A percentile compares a stretch with the other conserved stretches of the same genome.
Conservation (phyloP, 2,113 vertebrate species). For the Circaetus gallicus region DNA sequence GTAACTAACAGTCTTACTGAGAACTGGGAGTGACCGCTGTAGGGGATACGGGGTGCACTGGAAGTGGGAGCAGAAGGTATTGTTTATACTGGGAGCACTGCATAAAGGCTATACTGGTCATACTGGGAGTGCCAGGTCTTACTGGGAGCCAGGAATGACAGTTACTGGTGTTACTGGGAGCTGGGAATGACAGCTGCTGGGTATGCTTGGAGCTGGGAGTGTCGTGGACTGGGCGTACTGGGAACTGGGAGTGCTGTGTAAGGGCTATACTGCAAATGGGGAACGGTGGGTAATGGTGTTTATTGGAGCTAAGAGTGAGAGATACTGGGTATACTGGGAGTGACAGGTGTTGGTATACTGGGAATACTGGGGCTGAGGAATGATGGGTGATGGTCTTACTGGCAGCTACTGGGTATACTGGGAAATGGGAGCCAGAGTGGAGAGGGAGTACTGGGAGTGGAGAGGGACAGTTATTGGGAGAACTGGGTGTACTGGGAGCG, state of each 20-base stretch:
- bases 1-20: background rate
- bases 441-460: background rate
- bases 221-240: no score
- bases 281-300: background rate
- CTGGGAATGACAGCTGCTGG: background rate
- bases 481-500: background rate
- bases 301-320: background rate
- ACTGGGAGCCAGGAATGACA: background rate
- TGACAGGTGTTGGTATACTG: background rate
- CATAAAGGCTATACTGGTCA: background rate
- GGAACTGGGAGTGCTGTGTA: background rate
- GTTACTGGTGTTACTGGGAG: background rate
- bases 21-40: background rate
- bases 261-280: background rate
- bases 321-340: background rate
- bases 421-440: background rate
- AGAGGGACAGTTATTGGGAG: conserved; percentile 77
- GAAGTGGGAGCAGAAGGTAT: background rate
- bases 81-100: background rate
- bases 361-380: background rate
- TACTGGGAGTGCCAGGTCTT: background rate
- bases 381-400: no score
- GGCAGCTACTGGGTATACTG: conserved; percentile 75
- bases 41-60: background rate
- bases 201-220: no score